A percentile compares a stretch with the other conserved stretches of the same genome.
phyloP scores from a whole-genome alignment of 1,140 invertebrate species.

The Microplitis demolitor region DNA sequence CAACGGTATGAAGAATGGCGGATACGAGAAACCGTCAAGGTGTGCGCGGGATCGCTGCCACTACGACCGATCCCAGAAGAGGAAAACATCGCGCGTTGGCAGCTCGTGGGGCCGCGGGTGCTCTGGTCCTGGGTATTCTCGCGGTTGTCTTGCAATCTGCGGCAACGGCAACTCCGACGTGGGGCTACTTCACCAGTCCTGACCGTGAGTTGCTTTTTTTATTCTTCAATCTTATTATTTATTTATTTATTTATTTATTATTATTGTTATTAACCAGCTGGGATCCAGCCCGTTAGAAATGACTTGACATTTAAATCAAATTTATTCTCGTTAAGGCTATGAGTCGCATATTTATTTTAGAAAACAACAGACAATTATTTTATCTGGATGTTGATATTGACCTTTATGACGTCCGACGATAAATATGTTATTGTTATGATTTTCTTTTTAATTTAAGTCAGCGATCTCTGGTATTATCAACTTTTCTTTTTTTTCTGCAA shows the following conservation, averaged over 20 bases:
- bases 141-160: conserved; percentile 73
- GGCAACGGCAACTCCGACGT: conserved; percentile 76
- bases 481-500: too few relatives aligned
- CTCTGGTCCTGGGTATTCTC: conserved; percentile 75
- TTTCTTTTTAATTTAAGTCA: too few relatives aligned
- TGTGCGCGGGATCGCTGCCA: conserved; percentile 55
- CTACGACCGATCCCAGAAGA: conserved; percentile 49
- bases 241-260: background rate
- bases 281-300: background rate
- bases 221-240: background rate
- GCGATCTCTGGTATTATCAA: too few relatives aligned
- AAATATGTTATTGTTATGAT: too few relatives aligned
- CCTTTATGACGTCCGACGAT: too few relatives aligned
- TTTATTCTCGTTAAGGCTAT: background rate
- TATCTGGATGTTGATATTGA: too few relatives aligned
- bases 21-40: conserved; percentile 54
- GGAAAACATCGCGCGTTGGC: conserved; percentile 54
- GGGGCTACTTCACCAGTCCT: conserved; percentile 78
- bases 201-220: conserved; percentile 57
- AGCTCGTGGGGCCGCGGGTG: conserved; percentile 66
- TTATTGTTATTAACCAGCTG: background rate
- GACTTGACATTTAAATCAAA: background rate
- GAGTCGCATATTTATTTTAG: too few relatives aligned
- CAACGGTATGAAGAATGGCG: conserved; percentile 59
- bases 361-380: too few relatives aligned